phyloP scores from a whole-genome alignment of 2,797 vertebrate genomes.

The Coilia nasus region DNA sequence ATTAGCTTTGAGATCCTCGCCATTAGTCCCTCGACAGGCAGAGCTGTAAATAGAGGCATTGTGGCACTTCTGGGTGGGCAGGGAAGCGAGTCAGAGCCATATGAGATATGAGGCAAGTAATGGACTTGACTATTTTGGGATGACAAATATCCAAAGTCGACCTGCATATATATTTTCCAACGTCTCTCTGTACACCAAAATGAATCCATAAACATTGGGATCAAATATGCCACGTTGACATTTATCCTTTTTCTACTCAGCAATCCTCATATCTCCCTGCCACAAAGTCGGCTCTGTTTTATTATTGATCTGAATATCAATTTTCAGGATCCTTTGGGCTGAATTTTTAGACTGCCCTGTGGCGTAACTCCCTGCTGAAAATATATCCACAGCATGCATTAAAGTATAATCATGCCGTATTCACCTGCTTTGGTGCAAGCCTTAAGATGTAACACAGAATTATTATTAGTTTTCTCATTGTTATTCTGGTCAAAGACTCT shows the following conservation, averaged over 20 bases:
- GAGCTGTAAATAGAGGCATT: background rate
- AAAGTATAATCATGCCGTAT: background rate
- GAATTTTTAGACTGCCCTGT: background rate
- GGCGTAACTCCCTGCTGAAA: background rate
- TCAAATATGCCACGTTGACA: background rate
- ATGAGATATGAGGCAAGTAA: background rate
- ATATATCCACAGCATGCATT: background rate
- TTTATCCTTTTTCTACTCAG: background rate
- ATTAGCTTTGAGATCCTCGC: too few species aligned
- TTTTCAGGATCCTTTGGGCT: background rate
- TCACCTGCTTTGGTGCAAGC: background rate
- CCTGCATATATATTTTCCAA: background rate
- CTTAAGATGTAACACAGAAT: background rate
- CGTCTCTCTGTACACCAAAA: background rate
- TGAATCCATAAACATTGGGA: background rate
- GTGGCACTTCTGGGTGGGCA: background rate
- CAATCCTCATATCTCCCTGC: background rate
- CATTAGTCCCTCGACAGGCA: background rate
- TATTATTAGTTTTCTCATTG: too few species aligned
- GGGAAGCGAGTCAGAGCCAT: background rate
- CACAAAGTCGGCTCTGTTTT: background rate
- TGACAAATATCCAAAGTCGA: background rate
- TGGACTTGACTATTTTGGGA: background rate
- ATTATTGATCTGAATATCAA: conserved; percentile 10
- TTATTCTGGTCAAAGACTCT: background rate